A percentile compares a stretch with the other conserved stretches of the same genome.
Conservation (phyloP, 2,113 vertebrate genomes). For the Nyctereutes procyonoides region DNA sequence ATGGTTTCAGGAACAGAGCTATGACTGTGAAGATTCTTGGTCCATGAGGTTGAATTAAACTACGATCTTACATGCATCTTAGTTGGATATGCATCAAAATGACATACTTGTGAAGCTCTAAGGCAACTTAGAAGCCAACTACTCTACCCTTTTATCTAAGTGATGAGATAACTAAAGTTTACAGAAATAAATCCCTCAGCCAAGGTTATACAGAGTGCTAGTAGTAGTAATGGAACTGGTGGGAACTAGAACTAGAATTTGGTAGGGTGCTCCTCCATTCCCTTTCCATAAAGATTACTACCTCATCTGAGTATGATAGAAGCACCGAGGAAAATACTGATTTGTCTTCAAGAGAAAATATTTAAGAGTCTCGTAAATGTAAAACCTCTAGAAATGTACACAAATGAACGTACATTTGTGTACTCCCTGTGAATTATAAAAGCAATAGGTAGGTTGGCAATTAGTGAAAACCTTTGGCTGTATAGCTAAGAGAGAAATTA, state of each 20-base stretch:
- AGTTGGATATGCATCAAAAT: not conserved
- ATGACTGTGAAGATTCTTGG: not conserved
- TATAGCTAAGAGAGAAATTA: not conserved
- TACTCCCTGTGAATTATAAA: not conserved
- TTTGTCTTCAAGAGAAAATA: not conserved
- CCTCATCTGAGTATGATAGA: not conserved
- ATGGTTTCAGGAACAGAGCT: not conserved
- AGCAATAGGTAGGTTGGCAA: not conserved
- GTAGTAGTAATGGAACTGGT: no score
- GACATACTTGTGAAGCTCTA: not conserved
- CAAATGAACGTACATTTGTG: not conserved
- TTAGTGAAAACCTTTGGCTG: not conserved
- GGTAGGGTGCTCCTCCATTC: not conserved
- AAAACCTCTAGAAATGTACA: not conserved
- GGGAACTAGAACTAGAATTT: not conserved
- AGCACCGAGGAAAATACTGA: not conserved
- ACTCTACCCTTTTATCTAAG: not conserved
- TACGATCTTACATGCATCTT: not conserved
- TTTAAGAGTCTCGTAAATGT: fast-evolving
- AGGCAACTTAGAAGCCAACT: not conserved
- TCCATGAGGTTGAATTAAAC: not conserved
- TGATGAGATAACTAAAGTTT: not conserved
- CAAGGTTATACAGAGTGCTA: not conserved
- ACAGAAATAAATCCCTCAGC: not conserved
- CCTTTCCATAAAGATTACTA: not conserved